Percentiles rank a stretch among this genome's conserved stretches.
These are phyloP conservation scores for Drosophila birchii DNA, from an alignment of 2,888 invertebrate species.

Conservation along the genomic window DNA sequence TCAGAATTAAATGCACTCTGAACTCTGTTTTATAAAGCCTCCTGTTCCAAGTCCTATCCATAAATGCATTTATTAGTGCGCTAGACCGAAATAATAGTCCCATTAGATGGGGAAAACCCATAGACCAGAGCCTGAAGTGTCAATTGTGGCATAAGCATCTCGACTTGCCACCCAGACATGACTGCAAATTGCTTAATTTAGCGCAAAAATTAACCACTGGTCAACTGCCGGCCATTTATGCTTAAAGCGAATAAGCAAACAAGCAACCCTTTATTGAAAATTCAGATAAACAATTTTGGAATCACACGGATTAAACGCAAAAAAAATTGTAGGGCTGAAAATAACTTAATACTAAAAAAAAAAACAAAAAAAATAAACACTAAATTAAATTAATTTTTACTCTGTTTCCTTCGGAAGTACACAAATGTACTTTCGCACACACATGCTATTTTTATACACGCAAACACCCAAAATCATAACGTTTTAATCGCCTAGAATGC, in stretches of 20 bases:
- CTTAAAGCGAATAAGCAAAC: constrained; percentile 13
- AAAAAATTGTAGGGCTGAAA: constrained; percentile 2
- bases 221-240: constrained; percentile 42
- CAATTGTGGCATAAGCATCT: constrained; percentile 39
- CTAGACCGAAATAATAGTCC: constrained; percentile 79
- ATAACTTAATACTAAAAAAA: no score
- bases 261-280: constrained; percentile 36
- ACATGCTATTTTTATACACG: constrained; percentile 15
- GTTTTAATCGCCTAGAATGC: constrained; percentile 31
- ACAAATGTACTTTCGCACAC: constrained; percentile 16
- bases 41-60: constrained; percentile 8
- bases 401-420: constrained; percentile 6
- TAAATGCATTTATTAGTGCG: constrained; percentile 75
- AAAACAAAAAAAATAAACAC: no score
- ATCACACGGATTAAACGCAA: constrained; percentile 6
- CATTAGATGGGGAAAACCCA: constrained; percentile 54
- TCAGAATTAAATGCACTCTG: no score
- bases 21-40: neutral
- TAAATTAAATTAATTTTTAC: constrained; percentile 9
- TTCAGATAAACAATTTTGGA: constrained; percentile 20
- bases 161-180: constrained; percentile 43
- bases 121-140: constrained; percentile 38
- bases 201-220: constrained; percentile 68
- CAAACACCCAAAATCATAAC: neutral
- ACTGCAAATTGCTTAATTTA: constrained; percentile 77